Conservation (phyloP, 2,113 vertebrate genomes). For the Calypte anna region DNA sequence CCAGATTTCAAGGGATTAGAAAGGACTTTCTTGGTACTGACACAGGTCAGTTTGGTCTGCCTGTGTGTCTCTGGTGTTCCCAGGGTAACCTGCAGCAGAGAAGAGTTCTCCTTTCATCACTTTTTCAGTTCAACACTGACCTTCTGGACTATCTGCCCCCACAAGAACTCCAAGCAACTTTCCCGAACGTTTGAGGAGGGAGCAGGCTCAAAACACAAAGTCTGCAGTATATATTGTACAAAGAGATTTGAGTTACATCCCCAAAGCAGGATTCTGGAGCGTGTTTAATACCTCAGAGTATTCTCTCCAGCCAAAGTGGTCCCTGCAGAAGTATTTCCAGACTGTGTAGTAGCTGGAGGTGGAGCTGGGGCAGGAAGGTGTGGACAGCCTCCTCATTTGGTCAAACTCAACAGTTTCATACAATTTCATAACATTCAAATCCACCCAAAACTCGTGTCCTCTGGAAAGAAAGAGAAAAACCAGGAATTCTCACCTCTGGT, state of each 20-base stretch:
- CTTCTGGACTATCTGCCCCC: background rate
- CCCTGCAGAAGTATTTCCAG: conserved; percentile 99
- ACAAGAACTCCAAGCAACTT: accelerated
- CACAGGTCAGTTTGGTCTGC: background rate
- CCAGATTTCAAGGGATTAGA: background rate
- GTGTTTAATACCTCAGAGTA: conserved; percentile 89
- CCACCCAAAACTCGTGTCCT: conserved; percentile 89
- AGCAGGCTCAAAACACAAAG: accelerated
- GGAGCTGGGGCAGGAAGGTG: conserved; percentile 83
- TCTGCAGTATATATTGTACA: accelerated
- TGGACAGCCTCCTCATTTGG: conserved; percentile 88
- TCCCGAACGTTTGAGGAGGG: background rate
- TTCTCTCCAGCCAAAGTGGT: conserved; percentile 99
- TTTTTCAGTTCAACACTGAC: background rate
- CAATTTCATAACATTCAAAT: conserved; percentile 90
- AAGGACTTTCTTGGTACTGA: background rate
- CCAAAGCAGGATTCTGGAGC: background rate
- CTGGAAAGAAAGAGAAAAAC: conserved; percentile 69
- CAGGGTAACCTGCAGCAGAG: background rate
- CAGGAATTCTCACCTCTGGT: background rate
- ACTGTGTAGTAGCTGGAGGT: conserved; percentile 87
- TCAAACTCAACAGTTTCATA: conserved; percentile 91
- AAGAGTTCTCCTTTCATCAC: background rate
- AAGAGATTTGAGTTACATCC: no score
- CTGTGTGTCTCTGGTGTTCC: accelerated